Evolutionary conservation across 2,797 vertebrate species (phyloP).

Genomic region (Carcharodon carcharias): DNA sequence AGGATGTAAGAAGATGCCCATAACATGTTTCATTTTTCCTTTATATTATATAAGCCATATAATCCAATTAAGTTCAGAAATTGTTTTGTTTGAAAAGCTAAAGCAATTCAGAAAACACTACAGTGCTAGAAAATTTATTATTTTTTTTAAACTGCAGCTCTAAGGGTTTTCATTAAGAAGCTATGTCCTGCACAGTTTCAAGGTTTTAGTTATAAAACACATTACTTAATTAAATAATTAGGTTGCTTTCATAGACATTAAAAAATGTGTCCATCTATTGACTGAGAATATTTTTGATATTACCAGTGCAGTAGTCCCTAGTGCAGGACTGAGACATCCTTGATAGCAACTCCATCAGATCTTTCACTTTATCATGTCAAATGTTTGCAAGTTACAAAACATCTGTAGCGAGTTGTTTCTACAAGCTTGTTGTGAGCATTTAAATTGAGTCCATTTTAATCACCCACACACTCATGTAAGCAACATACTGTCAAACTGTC

Average conservation of each 20-base stretch:
- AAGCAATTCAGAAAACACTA: neutral
- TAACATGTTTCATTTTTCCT: neutral
- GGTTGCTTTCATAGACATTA: neutral
- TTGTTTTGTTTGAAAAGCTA: neutral
- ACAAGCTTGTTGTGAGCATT: neutral
- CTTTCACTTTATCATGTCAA: slow-evolving; percentile 2
- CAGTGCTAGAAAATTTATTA: neutral
- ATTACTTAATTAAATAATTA: neutral
- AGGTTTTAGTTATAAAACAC: neutral
- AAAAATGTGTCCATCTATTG: neutral
- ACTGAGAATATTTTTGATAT: neutral
- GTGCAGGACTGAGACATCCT: neutral
- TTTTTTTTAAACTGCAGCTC: neutral
- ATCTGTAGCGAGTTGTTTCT: neutral
- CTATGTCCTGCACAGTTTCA: neutral
- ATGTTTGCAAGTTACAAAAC: neutral
- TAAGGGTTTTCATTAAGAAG: neutral
- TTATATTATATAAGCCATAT: neutral
- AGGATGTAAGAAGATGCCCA: neutral
- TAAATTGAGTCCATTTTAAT: neutral
- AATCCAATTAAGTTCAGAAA: neutral
- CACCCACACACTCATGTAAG: neutral
- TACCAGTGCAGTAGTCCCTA: neutral
- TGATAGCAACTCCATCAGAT: neutral
- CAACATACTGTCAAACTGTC: neutral